Base-by-base conservation (phyloP, 2,113 vertebrate species). In the Alexandromys fortis region DNA sequence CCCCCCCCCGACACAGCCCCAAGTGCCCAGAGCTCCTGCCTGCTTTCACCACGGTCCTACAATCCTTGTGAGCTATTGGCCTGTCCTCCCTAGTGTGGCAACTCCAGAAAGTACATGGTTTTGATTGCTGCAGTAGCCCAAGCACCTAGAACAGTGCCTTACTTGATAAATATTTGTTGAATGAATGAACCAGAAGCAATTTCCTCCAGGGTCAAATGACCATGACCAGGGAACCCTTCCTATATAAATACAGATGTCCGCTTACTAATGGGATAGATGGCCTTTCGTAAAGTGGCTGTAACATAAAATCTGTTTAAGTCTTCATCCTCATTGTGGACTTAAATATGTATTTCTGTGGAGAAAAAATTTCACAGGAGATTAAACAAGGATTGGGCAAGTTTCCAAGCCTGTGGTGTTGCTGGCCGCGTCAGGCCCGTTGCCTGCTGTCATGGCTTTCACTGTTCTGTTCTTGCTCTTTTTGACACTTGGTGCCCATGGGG, bases 321-420 rank as follows among this genome's bases (percentile, higher is more conserved):
- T 97, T 96, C 68, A 55, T 86, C 96, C 96, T 87, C 70, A 77
- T 91, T 91, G 90, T 78, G 72, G 87, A 95, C 79, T 92, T 92
- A 90, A 87, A 97, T 88, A 88, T 91, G 42, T 11, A 83, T 63
- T 81, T 97, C 79, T 76, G 33, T 68, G 28, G 5, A 26, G 35
- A 38, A 86, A 67, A 86, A 67, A 22, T 49, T 55, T 96, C 89
- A 83, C 49, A 49, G 78, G 78, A 90, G 96, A 86, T 96, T 97
- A 96, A 97, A 83, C 92, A 93, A 93, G 83, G 90, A 95, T 88
- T 96, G 94, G 94, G 96, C 94, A 93, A 63, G 49, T n/a, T 90
- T 96, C 90, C 93, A 96, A 94, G 45, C 49, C 35, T 67, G 2
- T 67, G 49, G 30, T 45, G 83, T 61, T 85, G 63, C 21, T 19